Evolutionary conservation across 2,797 vertebrate genomes (phyloP).

Genomic region (Acestrorhynchus altus): DNA sequence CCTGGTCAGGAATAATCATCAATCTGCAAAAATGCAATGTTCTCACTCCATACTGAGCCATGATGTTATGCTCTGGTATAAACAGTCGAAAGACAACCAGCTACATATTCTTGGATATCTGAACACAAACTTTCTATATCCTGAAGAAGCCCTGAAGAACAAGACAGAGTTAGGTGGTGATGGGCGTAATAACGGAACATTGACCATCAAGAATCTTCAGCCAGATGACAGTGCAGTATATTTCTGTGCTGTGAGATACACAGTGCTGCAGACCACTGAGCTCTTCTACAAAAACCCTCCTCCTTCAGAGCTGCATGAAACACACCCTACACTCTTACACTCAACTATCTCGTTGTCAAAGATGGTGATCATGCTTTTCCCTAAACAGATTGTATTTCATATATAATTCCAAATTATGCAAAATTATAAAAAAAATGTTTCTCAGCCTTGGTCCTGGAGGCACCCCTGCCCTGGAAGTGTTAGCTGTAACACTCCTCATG

Average conservation of each 20-base stretch:
- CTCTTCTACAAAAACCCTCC: conserved; percentile 20
- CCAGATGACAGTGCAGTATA: conserved; percentile 18
- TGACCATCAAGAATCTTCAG: conserved; percentile 33
- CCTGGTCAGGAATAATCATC: neutral
- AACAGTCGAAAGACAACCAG: neutral
- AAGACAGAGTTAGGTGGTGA: conserved; percentile 11
- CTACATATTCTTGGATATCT: conserved; percentile 34
- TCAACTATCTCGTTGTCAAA: neutral
- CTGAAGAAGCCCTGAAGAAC: conserved; percentile 7
- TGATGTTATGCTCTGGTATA: conserved; percentile 24
- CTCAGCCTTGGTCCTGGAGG: too few relatives aligned
- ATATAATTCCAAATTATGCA: too few relatives aligned
- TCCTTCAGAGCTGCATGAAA: neutral
- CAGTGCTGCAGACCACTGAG: neutral
- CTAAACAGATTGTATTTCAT: too few relatives aligned
- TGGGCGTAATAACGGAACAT: neutral
- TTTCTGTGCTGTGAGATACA: conserved; percentile 29
- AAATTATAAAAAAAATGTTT: too few relatives aligned
- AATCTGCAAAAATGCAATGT: conserved; percentile 18
- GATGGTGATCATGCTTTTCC: too few relatives aligned
- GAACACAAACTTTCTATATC: neutral
- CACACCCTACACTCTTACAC: neutral
- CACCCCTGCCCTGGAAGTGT: too few relatives aligned
- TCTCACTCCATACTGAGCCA: conserved; percentile 8
- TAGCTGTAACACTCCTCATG: too few relatives aligned